Evolutionary conservation across 2,113 vertebrate genomes (phyloP), one percentile per base, ranked within the genome.

Genomic region (Alligator sinensis): DNA sequence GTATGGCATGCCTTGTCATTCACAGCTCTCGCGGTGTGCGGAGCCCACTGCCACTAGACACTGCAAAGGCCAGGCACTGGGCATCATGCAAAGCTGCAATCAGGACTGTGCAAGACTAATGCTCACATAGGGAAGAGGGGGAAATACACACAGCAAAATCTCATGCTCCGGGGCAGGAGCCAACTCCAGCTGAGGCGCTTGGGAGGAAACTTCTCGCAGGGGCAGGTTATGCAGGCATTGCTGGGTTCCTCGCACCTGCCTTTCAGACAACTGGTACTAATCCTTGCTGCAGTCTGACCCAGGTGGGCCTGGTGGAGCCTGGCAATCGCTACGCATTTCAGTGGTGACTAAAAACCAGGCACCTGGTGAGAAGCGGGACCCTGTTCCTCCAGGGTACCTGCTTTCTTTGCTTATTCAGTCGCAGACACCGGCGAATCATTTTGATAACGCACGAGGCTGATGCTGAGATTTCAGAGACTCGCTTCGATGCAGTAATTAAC

Each of bases 401-500:
- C 21, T 8, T 47, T 7, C 34, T 34, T 16, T 13, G 62, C 17
- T 10, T 68, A 18, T 30, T 57, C 19, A 24, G 58, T 10, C 5
- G 38, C n/a, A 5, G 7, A 59, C 57, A 13, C 77, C 21, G 4
- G 17, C 11, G 28, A 59, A 30, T 27, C 11, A 7, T 77, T 57
- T 13, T 6, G 58, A 28, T 62, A 30, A 38, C 28, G 30, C 3
- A 19, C 12, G 5, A 18, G 19, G 82, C 76, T 91, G 95, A 62
- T 89, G 93, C 90, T 60, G 92, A 84, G 88, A 80, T 85, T 47
- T n/a, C 54, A 11, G 77, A 86, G 83, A 89, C 93, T 87, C 78
- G 83, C 92, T 95, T 81, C 59, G 1, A 90, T 80, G 94, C 78
- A 34, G 88, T 95, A 89, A 98, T 96, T 95, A 97, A 95, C 95